Percentiles rank a stretch among this genome's conserved stretches.
phyloP scores from a whole-genome alignment of 2,113 vertebrate species.

The Heterotilapia buettikoferi region DNA sequence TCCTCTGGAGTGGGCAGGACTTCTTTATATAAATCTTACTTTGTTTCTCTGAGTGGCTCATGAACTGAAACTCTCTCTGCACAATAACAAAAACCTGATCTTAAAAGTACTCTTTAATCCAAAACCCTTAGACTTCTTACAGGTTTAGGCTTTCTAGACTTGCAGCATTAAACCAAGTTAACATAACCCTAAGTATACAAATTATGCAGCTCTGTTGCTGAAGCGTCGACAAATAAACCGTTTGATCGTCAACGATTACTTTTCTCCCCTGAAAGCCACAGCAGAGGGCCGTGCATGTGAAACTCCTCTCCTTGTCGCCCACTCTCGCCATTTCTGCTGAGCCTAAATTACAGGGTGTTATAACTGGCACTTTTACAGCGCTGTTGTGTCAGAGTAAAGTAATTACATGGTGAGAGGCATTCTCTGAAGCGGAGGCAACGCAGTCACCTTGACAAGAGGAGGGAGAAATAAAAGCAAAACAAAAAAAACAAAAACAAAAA shows the following conservation, averaged over 20 bases:
- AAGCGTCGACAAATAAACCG: not conserved
- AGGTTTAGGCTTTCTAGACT: not conserved
- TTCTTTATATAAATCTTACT: not conserved
- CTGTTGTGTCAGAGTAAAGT: not conserved
- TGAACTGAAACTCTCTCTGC: not conserved
- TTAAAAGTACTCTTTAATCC: not conserved
- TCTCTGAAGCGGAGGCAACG: not conserved
- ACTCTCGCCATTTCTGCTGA: not conserved
- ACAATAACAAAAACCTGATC: not conserved
- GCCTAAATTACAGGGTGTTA: conserved; percentile 9
- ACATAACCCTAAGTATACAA: not conserved
- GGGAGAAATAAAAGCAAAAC: not conserved
- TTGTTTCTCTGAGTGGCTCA: not conserved
- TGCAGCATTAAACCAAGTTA: not conserved
- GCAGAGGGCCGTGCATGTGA: not conserved
- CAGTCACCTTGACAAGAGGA: not conserved
- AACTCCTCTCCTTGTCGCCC: not conserved
- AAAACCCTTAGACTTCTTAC: not conserved
- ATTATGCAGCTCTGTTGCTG: not conserved
- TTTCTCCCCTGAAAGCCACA: not conserved
- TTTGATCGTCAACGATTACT: not conserved
- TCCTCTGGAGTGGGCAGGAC: not conserved
- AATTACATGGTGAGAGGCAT: not conserved
- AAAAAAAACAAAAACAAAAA: fast-evolving
- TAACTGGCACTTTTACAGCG: not conserved